Evolutionary conservation across 2,888 invertebrate species (phyloP).

Genomic region (Calliphora vomitoria): DNA sequence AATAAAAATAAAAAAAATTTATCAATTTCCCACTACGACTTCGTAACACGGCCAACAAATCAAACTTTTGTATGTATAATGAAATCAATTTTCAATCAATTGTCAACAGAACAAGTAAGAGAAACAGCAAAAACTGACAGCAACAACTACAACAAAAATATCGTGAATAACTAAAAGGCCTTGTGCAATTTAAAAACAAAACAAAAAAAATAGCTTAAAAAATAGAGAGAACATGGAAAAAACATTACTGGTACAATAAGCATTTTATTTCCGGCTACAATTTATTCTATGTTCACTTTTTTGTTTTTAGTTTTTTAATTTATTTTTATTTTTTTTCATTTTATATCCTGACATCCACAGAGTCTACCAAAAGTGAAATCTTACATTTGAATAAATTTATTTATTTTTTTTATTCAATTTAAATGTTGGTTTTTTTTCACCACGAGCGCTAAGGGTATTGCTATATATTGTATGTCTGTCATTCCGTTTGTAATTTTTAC

Average conservation of each 20-base stretch:
- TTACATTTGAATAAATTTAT: constrained; percentile 53
- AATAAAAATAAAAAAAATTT: constrained; percentile 7
- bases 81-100: constrained; percentile 83
- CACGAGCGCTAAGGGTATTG: too few relatives aligned
- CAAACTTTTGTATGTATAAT: constrained; percentile 78
- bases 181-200: constrained; percentile 43
- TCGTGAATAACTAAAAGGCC: constrained; percentile 31
- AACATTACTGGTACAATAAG: constrained; percentile 49
- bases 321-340: constrained; percentile 17
- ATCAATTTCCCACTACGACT: constrained; percentile 62
- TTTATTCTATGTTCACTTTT: constrained; percentile 50
- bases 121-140: constrained; percentile 50
- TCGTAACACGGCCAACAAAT: constrained; percentile 74
- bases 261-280: constrained; percentile 68
- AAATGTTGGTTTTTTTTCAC: background rate
- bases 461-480: too few relatives aligned
- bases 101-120: constrained; percentile 68
- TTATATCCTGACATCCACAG: constrained; percentile 7
- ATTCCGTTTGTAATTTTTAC: too few relatives aligned
- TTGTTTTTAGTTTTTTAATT: constrained; percentile 2
- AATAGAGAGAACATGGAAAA: background rate
- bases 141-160: constrained; percentile 34
- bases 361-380: constrained; percentile 40
- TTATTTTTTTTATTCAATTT: constrained; percentile 17
- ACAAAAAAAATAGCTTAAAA: constrained; percentile 44